These are phyloP conservation scores for Acrocephalus scirpaceus DNA, from an alignment of 2,797 vertebrate genomes.

Conservation along the genomic window DNA sequence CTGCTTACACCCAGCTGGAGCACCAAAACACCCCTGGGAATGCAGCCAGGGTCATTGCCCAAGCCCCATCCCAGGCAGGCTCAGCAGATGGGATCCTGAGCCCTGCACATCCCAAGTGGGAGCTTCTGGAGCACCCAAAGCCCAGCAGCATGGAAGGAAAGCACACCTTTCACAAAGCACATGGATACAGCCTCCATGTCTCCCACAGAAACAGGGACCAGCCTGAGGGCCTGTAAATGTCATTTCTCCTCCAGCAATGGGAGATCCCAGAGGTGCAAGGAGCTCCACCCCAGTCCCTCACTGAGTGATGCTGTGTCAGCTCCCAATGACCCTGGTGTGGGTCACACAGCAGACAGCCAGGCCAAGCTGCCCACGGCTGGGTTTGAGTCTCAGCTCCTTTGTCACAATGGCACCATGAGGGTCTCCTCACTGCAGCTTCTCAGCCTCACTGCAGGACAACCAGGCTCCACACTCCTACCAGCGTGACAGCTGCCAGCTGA, in stretches of 20 bases:
- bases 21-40: neutral
- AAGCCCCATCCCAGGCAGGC: neutral
- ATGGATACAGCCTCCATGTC: rapidly evolving
- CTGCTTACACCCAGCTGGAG: neutral
- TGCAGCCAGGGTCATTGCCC: neutral
- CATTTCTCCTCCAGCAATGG: neutral
- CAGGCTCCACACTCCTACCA: neutral
- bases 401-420: neutral
- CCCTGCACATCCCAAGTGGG: neutral
- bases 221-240: neutral
- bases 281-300: neutral
- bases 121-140: neutral
- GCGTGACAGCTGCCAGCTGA: neutral
- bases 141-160: neutral
- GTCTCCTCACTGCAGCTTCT: neutral
- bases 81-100: neutral
- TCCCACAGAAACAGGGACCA: neutral
- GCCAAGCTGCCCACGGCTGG: rapidly evolving
- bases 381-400: neutral
- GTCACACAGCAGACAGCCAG: neutral
- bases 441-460: neutral
- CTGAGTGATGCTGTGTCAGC: neutral
- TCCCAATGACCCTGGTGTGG: neutral
- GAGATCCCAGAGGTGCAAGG: neutral
- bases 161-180: neutral